A percentile compares a stretch with the other conserved stretches of the same genome.
phyloP scores from a whole-genome alignment of 1,140 invertebrate species.

The Drosophila pallidifrons region DNA sequence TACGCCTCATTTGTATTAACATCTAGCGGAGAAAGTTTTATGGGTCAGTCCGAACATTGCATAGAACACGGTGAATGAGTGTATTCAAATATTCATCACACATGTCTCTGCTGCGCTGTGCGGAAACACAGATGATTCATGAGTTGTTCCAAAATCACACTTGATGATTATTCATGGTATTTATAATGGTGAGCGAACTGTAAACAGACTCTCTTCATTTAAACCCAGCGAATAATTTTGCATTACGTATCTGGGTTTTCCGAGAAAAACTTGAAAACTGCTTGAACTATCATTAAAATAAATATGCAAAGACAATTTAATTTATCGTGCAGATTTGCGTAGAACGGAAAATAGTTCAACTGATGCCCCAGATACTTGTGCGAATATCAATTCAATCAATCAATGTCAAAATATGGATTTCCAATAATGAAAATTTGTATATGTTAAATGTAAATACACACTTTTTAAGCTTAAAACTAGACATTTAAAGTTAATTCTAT shows the following conservation, averaged over 20 bases:
- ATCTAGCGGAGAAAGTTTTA: conserved; percentile 44
- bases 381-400: neutral
- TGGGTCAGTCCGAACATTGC: conserved; percentile 44
- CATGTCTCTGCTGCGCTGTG: conserved; percentile 7
- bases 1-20: conserved; percentile 51
- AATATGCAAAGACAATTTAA: conserved; percentile 10
- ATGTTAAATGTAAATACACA: neutral
- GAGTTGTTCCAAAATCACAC: conserved; percentile 46
- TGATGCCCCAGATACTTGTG: neutral
- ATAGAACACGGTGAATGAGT: neutral
- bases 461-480: no score
- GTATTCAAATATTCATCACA: conserved; percentile 37
- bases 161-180: conserved; percentile 48
- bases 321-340: neutral
- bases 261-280: neutral
- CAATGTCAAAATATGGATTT: neutral
- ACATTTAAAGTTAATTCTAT: no score
- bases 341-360: neutral
- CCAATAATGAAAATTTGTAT: neutral
- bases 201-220: conserved; percentile 3
- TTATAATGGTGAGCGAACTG: conserved; percentile 34
- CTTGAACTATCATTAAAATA: conserved; percentile 12
- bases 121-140: conserved; percentile 55
- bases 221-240: conserved; percentile 14
- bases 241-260: neutral